Percentiles rank a stretch among this genome's conserved stretches.
Evolutionary conservation across 1,140 invertebrate species (phyloP).

Genomic region (Drosophila parabipectinata): DNA sequence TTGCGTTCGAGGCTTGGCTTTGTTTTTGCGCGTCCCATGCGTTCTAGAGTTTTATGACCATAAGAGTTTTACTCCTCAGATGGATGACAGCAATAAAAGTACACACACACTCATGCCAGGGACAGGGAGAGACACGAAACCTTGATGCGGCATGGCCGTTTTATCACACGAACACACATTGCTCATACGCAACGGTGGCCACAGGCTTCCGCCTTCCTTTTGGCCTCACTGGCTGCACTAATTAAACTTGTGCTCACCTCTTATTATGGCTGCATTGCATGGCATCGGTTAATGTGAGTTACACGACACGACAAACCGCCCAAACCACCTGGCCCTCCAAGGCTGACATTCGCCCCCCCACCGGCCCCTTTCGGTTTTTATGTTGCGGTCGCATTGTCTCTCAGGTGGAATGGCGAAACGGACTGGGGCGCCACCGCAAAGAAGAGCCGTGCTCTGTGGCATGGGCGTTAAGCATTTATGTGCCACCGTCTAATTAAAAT

Average conservation of each 20-base stretch:
- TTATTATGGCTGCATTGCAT: slow-evolving; percentile 82
- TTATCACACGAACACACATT: slow-evolving; percentile 81
- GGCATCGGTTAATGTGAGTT: slow-evolving; percentile 80
- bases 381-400: slow-evolving; percentile 67
- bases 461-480: slow-evolving; percentile 76
- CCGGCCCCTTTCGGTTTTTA: slow-evolving; percentile 55
- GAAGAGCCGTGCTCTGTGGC: slow-evolving; percentile 47
- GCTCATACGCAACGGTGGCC: slow-evolving; percentile 80
- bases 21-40: slow-evolving; percentile 64
- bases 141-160: slow-evolving; percentile 69
- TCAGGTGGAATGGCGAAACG: slow-evolving; percentile 20
- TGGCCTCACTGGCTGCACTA: slow-evolving; percentile 77
- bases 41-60: slow-evolving; percentile 79
- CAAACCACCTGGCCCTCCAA: not conserved
- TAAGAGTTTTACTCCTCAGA: slow-evolving; percentile 80
- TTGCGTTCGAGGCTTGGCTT: slow-evolving; percentile 36
- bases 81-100: slow-evolving; percentile 80
- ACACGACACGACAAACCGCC: slow-evolving; percentile 48
- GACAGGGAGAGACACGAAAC: slow-evolving; percentile 31
- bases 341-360: not conserved
- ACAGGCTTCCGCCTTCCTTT: slow-evolving; percentile 57
- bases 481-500: slow-evolving; percentile 80
- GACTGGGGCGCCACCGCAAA: slow-evolving; percentile 23
- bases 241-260: slow-evolving; percentile 79
- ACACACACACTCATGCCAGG: slow-evolving; percentile 37